These are phyloP conservation scores for Pterocles gutturalis DNA, from an alignment of 2,113 vertebrate species.

Conservation along the genomic window DNA sequence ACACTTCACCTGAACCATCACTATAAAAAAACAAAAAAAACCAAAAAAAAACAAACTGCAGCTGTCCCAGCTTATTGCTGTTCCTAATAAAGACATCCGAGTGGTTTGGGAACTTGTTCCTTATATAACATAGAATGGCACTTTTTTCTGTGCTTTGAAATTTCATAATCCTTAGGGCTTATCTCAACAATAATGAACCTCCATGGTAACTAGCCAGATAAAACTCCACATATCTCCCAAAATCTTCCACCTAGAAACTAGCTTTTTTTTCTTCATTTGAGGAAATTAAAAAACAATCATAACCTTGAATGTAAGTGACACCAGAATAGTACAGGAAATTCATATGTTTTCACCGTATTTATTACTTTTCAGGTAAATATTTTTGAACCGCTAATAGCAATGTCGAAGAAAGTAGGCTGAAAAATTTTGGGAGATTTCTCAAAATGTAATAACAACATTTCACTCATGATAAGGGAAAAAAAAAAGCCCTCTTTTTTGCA, in stretches of 20 bases:
- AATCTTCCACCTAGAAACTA: background rate
- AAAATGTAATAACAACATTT: background rate
- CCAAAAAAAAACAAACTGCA: background rate
- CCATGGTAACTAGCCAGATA: background rate
- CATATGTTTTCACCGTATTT: background rate
- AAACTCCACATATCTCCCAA: background rate
- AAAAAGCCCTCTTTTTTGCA: background rate
- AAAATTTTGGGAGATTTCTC: background rate
- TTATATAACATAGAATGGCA: background rate
- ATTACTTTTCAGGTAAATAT: background rate
- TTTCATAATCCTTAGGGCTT: background rate
- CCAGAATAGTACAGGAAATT: background rate
- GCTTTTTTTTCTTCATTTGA: background rate
- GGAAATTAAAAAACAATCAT: background rate
- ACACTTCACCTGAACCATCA: background rate
- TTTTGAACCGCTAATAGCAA: background rate
- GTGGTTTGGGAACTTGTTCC: background rate
- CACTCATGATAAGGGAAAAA: background rate
- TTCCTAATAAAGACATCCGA: background rate
- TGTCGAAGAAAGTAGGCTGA: background rate
- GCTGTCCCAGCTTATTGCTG: background rate
- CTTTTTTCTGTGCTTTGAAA: slow-evolving; percentile 5
- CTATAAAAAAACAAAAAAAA: background rate
- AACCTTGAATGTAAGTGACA: background rate
- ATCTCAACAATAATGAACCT: slow-evolving; percentile 34